Evolutionary conservation across 2,113 vertebrate species (phyloP), one percentile per base, ranked within the genome.

Genomic region (Cnemophilus loriae): DNA sequence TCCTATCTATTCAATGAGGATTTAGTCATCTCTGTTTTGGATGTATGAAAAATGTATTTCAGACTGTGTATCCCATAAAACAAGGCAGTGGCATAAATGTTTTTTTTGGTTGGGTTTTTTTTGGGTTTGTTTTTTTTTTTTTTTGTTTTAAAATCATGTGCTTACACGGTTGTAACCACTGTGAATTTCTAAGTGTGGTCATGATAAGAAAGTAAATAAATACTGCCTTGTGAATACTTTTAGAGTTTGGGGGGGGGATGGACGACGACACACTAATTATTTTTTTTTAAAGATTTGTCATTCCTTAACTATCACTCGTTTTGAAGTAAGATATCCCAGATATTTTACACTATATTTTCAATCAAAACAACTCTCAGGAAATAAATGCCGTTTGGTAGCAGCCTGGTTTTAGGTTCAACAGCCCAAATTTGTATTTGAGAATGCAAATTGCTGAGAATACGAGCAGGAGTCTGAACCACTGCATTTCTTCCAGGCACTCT

Each of bases 251-350:
- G 10, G 2, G 7, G 18, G 18, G 16, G 3, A n/a, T n/a, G n/a
- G n/a, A n/a, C n/a, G n/a, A n/a, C n/a, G n/a, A n/a, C n/a, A n/a
- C n/a, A n/a, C n/a, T 32, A 46, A 49, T 47, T n/a, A 44, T 61
- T 87, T 35, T 84, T 78, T 73, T 90, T 69, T 28, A 35, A 94
- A 64, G 17, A 64, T 88, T 69, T 59, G 39, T 17, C 69, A 50
- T 83, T 35, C n/a, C 30, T 76, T 65, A 67, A 70, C 76, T 82
- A 37, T 32, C 33, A 52, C 32, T 78, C 79, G 26, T 50, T 94
- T 93, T 70, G 84, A 97, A 96, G 60, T 93, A 96, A 90, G 83
- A 85, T 47, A 91, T 46, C 67, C 5, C 35, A 69, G 32, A 18
- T 80, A 60, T 57, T 84, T 74, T 69, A 57, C 15, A 64, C 9